These are phyloP conservation scores for Meta bourneti DNA, from an alignment of 2,888 invertebrate species.

Conservation along the genomic window DNA sequence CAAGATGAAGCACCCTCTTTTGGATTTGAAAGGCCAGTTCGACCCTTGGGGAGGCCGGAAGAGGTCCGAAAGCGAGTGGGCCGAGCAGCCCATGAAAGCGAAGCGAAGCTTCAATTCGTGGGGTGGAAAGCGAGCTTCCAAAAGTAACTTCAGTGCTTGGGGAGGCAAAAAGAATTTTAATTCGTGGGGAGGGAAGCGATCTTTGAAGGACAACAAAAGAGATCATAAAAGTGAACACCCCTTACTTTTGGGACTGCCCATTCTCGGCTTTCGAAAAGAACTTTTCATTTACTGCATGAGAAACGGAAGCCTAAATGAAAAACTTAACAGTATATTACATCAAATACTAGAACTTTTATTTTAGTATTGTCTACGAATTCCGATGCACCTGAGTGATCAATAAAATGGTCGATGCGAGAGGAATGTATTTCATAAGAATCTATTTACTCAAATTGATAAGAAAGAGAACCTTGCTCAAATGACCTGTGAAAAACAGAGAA, in stretches of 20 bases:
- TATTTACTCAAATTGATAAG: background rate
- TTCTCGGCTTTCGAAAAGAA: background rate
- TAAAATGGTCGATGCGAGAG: too few species aligned
- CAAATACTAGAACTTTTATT: background rate
- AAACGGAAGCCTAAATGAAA: background rate
- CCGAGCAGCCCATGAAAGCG: background rate
- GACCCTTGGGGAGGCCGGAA: constrained; percentile 62
- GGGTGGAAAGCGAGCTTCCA: constrained; percentile 20
- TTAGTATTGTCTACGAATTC: background rate
- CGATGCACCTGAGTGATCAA: too few species aligned
- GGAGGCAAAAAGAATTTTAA: constrained; percentile 49
- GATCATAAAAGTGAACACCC: background rate
- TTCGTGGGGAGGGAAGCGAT: constrained; percentile 53
- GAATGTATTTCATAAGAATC: too few species aligned
- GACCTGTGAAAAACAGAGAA: background rate
- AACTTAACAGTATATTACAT: background rate
- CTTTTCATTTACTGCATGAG: background rate
- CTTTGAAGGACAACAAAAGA: background rate
- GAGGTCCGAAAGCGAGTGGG: background rate
- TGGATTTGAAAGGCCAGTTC: constrained; percentile 29
- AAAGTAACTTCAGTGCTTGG: constrained; percentile 36
- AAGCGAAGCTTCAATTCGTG: constrained; percentile 57
- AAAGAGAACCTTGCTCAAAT: background rate
- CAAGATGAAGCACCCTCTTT: constrained; percentile 1
- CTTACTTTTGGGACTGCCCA: background rate